These are phyloP conservation scores for Hyposoter didymator DNA, from an alignment of 2,888 invertebrate genomes.

Conservation along the genomic window DNA sequence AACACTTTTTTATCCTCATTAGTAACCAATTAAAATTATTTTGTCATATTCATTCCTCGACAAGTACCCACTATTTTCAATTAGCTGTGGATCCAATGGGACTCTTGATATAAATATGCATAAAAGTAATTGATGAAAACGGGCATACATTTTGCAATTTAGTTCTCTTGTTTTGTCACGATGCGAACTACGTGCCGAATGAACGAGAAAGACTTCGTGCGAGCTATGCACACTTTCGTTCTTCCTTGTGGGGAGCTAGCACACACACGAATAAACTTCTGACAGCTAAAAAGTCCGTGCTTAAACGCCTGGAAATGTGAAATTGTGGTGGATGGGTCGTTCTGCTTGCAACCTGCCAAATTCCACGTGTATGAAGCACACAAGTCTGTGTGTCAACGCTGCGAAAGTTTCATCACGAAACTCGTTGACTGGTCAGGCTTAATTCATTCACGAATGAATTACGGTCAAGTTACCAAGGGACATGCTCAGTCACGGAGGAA, in stretches of 20 bases:
- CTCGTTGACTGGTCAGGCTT: constrained; percentile 37
- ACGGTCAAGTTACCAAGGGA: constrained; percentile 52
- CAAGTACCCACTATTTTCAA: background rate
- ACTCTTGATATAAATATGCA: constrained; percentile 5
- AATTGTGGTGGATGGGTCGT: background rate
- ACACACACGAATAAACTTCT: background rate
- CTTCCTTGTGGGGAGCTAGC: background rate
- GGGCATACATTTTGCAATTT: constrained; percentile 37
- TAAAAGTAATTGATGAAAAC: constrained; percentile 2
- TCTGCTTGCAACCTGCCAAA: background rate
- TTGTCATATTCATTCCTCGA: background rate
- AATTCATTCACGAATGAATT: constrained; percentile 67
- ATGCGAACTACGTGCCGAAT: constrained; percentile 23
- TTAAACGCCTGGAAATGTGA: background rate
- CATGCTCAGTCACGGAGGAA: constrained; percentile 45
- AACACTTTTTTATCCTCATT: background rate
- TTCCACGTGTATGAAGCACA: background rate
- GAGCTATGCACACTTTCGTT: background rate
- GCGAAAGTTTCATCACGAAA: constrained; percentile 10
- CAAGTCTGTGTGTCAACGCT: constrained; percentile 2
- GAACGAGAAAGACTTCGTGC: constrained; percentile 38
- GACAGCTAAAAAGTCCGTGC: background rate
- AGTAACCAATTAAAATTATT: background rate
- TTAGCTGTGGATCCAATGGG: background rate
- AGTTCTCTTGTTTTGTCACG: constrained; percentile 33